Evolutionary conservation across 2,113 vertebrate genomes (phyloP).

Genomic region (Rissa tridactyla): DNA sequence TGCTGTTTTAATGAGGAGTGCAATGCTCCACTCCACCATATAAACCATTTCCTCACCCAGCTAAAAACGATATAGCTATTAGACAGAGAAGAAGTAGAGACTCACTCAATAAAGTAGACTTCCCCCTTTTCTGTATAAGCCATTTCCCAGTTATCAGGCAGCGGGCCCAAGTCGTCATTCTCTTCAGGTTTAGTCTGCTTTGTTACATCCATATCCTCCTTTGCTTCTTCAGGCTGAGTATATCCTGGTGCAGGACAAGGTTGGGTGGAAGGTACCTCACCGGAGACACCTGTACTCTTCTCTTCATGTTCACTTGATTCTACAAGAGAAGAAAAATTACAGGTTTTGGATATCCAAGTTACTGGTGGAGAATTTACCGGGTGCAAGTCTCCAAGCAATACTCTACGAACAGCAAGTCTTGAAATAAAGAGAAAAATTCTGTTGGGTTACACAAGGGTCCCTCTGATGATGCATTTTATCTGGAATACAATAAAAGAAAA

Average conservation of each 20-base stretch:
- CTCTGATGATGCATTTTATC: neutral
- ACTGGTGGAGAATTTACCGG: neutral
- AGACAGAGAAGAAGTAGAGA: slow-evolving; percentile 43
- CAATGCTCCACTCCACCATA: neutral
- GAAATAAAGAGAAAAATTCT: neutral
- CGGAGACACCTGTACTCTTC: slow-evolving; percentile 86
- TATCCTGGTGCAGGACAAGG: slow-evolving; percentile 83
- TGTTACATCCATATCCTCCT: slow-evolving; percentile 82
- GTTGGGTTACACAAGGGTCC: neutral
- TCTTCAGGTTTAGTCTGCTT: slow-evolving; percentile 85
- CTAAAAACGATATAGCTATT: neutral
- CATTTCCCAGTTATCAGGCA: slow-evolving; percentile 99
- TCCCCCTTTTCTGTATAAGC: slow-evolving; percentile 98
- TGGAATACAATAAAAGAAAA: slow-evolving; percentile 7
- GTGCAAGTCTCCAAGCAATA: neutral
- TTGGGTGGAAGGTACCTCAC: slow-evolving; percentile 77
- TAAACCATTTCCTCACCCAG: neutral
- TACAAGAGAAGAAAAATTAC: slow-evolving; percentile 63
- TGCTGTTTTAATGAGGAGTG: neutral
- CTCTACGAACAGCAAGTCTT: neutral
- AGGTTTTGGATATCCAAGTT: neutral
- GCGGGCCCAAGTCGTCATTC: slow-evolving; percentile 85
- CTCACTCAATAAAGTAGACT: slow-evolving; percentile 99
- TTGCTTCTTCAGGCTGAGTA: slow-evolving; percentile 78
- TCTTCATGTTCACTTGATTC: slow-evolving; percentile 97